Conservation (phyloP, 1,140 invertebrate genomes). For the Pinna nobilis region DNA sequence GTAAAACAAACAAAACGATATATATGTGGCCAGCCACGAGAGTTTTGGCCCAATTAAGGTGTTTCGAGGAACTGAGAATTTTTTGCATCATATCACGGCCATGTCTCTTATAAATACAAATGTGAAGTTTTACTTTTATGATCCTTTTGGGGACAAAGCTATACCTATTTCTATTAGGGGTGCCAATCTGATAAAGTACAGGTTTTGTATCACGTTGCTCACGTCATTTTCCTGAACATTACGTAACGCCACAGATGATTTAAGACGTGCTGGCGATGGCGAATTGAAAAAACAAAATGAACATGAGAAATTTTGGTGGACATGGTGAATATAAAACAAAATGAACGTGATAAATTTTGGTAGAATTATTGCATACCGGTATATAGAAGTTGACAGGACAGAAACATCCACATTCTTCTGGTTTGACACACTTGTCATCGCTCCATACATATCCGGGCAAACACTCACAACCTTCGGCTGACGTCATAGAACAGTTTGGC, state of each 20-base stretch:
- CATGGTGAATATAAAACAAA: neutral
- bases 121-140: too few species aligned
- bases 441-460: conserved; percentile 22
- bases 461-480: conserved; percentile 27
- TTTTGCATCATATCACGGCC: too few species aligned
- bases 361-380: conserved; percentile 5
- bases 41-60: too few species aligned
- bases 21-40: too few species aligned
- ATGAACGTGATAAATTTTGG: neutral
- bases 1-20: too few species aligned
- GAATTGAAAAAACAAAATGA: neutral
- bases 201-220: neutral
- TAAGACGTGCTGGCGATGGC: neutral
- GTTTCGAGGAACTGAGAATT: too few species aligned
- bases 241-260: too few species aligned
- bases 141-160: too few species aligned
- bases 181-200: too few species aligned
- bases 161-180: too few species aligned
- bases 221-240: too few species aligned
- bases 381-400: conserved; percentile 14
- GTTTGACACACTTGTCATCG: conserved; percentile 21
- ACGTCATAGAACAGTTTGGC: neutral
- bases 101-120: too few species aligned
- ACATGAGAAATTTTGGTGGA: neutral
- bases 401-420: conserved; percentile 26